Conservation (phyloP, 2,113 vertebrate genomes). For the Gallinago jamesoni region DNA sequence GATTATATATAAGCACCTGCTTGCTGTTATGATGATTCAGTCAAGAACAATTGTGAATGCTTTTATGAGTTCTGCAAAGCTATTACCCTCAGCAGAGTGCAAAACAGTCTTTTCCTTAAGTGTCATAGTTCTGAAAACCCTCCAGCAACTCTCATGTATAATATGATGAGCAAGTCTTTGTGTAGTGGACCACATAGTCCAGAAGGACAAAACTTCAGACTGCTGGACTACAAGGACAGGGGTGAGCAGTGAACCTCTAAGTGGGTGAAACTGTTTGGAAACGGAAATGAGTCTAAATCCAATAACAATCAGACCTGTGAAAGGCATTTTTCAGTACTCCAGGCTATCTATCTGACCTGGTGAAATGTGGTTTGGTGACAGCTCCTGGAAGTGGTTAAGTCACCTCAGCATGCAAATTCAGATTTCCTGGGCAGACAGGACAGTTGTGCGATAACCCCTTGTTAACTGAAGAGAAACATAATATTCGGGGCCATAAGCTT, state of each 20-base stretch:
- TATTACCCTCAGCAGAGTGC: not conserved
- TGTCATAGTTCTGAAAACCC: not conserved
- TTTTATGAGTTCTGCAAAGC: slow-evolving; percentile 15
- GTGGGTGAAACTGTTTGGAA: not conserved
- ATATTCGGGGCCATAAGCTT: not conserved
- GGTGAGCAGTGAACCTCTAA: not conserved
- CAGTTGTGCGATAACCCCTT: not conserved
- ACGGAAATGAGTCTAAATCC: not conserved
- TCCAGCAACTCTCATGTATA: not conserved
- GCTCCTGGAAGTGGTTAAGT: not conserved
- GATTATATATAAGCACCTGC: slow-evolving; percentile 27
- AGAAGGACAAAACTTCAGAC: not conserved
- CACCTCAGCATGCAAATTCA: not conserved
- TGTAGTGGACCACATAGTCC: not conserved
- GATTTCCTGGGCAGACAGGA: not conserved
- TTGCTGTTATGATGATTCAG: slow-evolving; percentile 39
- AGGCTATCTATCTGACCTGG: not conserved
- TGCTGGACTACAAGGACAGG: not conserved
- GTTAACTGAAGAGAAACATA: not conserved
- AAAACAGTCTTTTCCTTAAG: not conserved
- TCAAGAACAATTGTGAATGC: slow-evolving; percentile 25
- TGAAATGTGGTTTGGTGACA: not conserved
- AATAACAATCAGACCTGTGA: not conserved
- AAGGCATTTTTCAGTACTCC: not conserved
- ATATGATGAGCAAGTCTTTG: not conserved